phyloP scores from a whole-genome alignment of 2,888 invertebrate genomes.

The Noctua janthina region DNA sequence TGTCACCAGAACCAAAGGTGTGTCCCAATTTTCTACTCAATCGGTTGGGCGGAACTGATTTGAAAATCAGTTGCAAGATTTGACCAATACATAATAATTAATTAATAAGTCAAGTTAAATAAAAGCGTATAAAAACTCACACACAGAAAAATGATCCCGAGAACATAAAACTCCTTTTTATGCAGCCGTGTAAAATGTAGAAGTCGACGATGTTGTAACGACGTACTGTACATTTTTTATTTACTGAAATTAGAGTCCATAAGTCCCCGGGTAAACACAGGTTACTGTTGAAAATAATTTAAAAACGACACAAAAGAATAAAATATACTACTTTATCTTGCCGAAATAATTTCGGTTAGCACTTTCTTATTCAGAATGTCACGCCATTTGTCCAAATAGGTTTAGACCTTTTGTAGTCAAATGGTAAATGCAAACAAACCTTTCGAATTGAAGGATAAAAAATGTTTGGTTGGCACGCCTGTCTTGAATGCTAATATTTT shows the following conservation, averaged over 20 bases:
- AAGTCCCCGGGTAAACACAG: not conserved
- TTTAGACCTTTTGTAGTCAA: conserved; percentile 17
- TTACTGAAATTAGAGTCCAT: not conserved
- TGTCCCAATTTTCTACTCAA: not conserved
- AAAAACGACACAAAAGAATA: not conserved
- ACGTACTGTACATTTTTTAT: not conserved
- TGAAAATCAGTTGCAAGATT: not conserved
- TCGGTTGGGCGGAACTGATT: not conserved
- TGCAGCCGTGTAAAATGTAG: not conserved
- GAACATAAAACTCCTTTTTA: not conserved
- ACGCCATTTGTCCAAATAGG: conserved; percentile 22
- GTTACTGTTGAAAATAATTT: not conserved
- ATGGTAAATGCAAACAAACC: conserved; percentile 39
- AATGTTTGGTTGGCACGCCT: conserved; percentile 9
- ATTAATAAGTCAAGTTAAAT: too few relatives aligned
- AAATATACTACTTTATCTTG: not conserved
- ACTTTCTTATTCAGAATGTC: conserved; percentile 29
- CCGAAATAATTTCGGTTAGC: conserved; percentile 21
- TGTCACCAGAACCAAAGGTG: not conserved
- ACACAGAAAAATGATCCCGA: not conserved
- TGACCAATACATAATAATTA: not conserved
- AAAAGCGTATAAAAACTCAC: not conserved
- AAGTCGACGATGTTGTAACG: not conserved
- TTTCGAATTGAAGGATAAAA: not conserved
- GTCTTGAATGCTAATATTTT: conserved; percentile 24